Conservation (phyloP, 2,113 vertebrate species). For the Megaceryle torquata region DNA sequence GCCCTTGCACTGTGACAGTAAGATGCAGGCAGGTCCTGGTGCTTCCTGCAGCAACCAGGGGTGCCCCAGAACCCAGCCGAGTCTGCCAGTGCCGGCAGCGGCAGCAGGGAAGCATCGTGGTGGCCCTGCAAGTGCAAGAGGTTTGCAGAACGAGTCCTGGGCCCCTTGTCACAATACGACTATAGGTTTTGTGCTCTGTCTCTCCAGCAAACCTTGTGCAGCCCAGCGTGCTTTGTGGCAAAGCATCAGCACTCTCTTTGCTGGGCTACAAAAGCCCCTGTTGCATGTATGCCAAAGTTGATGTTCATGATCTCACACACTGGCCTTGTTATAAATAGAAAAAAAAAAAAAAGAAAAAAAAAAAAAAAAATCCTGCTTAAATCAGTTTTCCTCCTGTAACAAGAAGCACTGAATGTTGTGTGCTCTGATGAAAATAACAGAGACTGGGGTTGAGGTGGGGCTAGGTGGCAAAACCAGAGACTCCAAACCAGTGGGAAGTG, state of each 20-base stretch:
- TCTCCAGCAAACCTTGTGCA: not conserved
- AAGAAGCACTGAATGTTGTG: not conserved
- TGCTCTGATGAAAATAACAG: not conserved
- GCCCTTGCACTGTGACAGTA: accelerated
- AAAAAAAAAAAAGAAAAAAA: not conserved
- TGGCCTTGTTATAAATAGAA: not conserved
- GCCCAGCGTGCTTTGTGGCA: accelerated
- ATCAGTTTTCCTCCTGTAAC: not conserved
- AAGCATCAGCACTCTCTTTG: not conserved
- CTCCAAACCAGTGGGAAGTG: not conserved
- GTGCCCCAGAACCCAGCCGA: accelerated
- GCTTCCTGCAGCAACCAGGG: not conserved
- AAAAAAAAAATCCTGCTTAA: not conserved
- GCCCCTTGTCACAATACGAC: accelerated
- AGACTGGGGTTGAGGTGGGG: not conserved
- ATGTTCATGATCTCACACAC: accelerated
- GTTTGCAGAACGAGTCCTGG: not conserved
- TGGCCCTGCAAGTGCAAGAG: not conserved
- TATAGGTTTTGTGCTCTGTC: not conserved
- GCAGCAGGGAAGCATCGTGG: not conserved
- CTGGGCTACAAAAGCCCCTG: accelerated
- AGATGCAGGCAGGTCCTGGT: accelerated
- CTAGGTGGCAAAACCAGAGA: not conserved
- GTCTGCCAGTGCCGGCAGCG: accelerated
- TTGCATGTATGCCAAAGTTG: accelerated